These are phyloP conservation scores for Sebastes cheni DNA, from an alignment of 2,797 vertebrate genomes.

Conservation along the genomic window DNA sequence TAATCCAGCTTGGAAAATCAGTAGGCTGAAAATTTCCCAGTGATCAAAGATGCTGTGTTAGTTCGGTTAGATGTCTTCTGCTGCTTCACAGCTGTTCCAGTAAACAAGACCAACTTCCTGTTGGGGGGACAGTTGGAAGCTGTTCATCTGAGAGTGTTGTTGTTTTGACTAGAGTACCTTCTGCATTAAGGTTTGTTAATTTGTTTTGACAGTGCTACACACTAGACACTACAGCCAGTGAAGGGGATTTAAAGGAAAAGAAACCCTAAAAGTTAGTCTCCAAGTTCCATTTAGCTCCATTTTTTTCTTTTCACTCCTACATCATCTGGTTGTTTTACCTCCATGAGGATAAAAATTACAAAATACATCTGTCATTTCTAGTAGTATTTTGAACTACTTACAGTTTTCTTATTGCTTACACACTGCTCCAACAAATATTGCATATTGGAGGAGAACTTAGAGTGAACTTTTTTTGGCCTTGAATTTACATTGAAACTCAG, in stretches of 20 bases:
- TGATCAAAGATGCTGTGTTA: slow-evolving; percentile 20
- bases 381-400: neutral
- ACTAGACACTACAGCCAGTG: slow-evolving; percentile 46
- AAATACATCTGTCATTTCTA: too few species aligned
- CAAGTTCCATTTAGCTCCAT: neutral
- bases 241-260: slow-evolving; percentile 3
- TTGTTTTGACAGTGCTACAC: slow-evolving; percentile 58
- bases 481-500: neutral
- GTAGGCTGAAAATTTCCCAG: neutral
- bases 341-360: neutral
- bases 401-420: neutral
- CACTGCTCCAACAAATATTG: neutral
- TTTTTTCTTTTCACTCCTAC: neutral
- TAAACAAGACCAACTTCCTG: slow-evolving; percentile 37
- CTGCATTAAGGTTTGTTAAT: slow-evolving; percentile 52
- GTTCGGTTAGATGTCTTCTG: slow-evolving; percentile 33
- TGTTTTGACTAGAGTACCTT: slow-evolving; percentile 54
- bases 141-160: slow-evolving; percentile 41
- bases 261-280: slow-evolving; percentile 1
- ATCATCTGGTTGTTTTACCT: neutral
- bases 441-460: neutral
- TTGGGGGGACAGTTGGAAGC: slow-evolving; percentile 28
- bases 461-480: neutral
- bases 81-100: slow-evolving; percentile 43
- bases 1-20: slow-evolving; percentile 17